phyloP scores from a whole-genome alignment of 30 jellyfish, hydroid and myxozoan species.

The Turritopsis dohrnii region DNA sequence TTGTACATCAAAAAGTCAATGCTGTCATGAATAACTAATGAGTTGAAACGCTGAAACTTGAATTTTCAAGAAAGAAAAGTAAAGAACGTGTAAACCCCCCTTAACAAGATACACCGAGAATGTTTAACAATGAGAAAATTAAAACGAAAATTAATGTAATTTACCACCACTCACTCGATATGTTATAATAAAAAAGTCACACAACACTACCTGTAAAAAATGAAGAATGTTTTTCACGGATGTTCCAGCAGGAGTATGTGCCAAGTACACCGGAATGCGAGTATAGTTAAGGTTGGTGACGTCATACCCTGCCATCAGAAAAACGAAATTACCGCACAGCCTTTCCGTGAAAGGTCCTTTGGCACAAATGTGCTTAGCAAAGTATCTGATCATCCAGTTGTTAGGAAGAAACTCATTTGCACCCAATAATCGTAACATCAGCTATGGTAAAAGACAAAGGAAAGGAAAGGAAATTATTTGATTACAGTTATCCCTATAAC shows the following conservation, averaged over 20 bases:
- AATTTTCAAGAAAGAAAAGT: too few species aligned
- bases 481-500: background rate
- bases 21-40: too few species aligned
- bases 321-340: constrained; percentile 51
- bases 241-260: constrained; percentile 37
- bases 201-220: constrained; percentile 5
- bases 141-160: too few species aligned
- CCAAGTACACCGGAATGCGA: constrained; percentile 18
- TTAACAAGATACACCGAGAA: too few species aligned
- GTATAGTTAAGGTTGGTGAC: constrained; percentile 57
- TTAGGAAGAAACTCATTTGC: constrained; percentile 70
- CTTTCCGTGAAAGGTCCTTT: constrained; percentile 43
- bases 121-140: too few species aligned
- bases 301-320: constrained; percentile 63
- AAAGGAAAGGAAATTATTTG: background rate
- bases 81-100: too few species aligned
- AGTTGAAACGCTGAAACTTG: too few species aligned
- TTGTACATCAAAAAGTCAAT: too few species aligned
- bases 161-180: too few species aligned
- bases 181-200: too few species aligned
- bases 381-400: constrained; percentile 52
- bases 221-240: constrained; percentile 20
- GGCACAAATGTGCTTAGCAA: constrained; percentile 59
- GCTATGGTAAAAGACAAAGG: constrained; percentile 13
- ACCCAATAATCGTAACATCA: constrained; percentile 59